Evolutionary conservation across 2,888 invertebrate genomes (phyloP), one percentile per base, ranked within the genome.

Genomic region (Cheilosia variabilis): DNA sequence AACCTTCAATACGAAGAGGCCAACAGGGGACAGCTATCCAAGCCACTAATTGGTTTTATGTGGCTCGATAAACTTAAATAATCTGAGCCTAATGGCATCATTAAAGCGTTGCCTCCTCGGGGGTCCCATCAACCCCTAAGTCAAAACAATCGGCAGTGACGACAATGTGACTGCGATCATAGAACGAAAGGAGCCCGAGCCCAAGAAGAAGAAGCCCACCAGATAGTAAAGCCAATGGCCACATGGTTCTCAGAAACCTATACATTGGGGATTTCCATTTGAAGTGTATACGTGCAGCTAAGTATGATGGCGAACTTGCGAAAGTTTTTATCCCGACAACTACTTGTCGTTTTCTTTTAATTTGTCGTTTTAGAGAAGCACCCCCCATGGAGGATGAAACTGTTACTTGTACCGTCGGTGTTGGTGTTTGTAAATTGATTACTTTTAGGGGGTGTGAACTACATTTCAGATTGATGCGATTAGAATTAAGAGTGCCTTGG

Each of bases 51-150:
- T 73, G 72, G 65, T 73, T 79, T 79, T 79, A 73, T 73, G 73
- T 73, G 73, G 79, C 63, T 73, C 73, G 73, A 73, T 73, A 79
- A 79, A 65, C 79, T 71, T 79, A 79, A 79, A 79, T 73, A 73
- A 66, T 66, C 73, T 65, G 58, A 79, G 58, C 65, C 79, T 66
- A 63, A 79, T 57, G 66, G 58, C 52, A 52, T 72, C 79, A 79
- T 79, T 79, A 73, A 73, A 79, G 19, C 52, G 13, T 31, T 27
- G 71, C 60, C 50, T 68, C 52, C 60, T 17, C n/a, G 13, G 34
- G 62, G 69, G 53, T 37, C 37, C 68, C 53, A 69, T 62, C 69
- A 69, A 62, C 69, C 60, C 53, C 47, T 10, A 43, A 69, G 60
- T 62, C 47, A 27, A 69, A 77, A 24, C 62, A 69, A 77, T 77